Evolutionary conservation across 2,113 vertebrate genomes (phyloP).

Genomic region (Muntiacus muntjak): DNA sequence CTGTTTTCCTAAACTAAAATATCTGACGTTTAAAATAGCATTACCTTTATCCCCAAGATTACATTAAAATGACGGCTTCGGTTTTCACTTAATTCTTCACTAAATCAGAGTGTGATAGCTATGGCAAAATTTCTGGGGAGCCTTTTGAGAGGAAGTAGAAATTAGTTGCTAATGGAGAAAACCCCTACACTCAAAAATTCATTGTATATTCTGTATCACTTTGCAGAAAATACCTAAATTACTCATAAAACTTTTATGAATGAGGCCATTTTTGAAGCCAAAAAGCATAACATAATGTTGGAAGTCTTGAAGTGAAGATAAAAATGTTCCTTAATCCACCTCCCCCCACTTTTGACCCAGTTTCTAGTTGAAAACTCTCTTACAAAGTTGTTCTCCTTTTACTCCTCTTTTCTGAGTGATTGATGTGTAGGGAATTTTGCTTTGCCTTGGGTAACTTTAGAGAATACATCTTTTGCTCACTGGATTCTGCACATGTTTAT

Average conservation of each 20-base stretch:
- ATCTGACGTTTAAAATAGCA: not conserved
- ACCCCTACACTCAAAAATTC: not conserved
- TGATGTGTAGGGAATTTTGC: not conserved
- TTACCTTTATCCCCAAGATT: not conserved
- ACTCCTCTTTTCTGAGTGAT: not conserved
- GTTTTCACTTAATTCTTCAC: conserved; percentile 27
- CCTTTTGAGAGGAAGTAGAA: conserved; percentile 9
- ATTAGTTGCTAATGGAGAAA: conserved; percentile 21
- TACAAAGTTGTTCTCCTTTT: not conserved
- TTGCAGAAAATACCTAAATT: conserved; percentile 54
- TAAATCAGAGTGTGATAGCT: not conserved
- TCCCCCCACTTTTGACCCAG: not conserved
- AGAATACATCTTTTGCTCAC: not conserved
- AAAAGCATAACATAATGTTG: conserved; percentile 35
- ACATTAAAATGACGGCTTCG: not conserved
- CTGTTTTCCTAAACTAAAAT: conserved; percentile 14
- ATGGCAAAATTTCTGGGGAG: not conserved
- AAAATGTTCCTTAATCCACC: not conserved
- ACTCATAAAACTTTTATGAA: conserved; percentile 54
- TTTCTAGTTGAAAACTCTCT: conserved; percentile 32
- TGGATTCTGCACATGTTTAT: not conserved
- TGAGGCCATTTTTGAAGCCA: conserved; percentile 36
- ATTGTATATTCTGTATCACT: not conserved
- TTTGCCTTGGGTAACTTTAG: not conserved
- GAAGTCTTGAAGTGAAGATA: not conserved